phyloP scores from a whole-genome alignment of 1,140 invertebrate species.

The Aradophagus sp. region DNA sequence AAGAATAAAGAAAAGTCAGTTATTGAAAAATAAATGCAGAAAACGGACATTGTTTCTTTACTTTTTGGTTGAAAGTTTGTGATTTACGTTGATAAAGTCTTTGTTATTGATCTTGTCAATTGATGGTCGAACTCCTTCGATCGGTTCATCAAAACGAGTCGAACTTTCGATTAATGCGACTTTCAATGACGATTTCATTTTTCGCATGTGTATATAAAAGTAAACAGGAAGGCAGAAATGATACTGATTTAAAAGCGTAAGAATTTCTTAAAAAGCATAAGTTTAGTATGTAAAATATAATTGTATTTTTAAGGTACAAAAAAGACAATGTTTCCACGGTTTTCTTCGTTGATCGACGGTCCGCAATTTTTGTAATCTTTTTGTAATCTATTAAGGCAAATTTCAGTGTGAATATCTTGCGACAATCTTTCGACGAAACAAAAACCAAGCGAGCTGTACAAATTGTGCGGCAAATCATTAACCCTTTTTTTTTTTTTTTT shows the following conservation, averaged over 20 bases:
- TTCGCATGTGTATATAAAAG: conserved; percentile 47
- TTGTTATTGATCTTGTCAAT: conserved; percentile 22
- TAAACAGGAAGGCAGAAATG: conserved; percentile 7
- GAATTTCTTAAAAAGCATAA: conserved; percentile 36
- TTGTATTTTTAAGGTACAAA: conserved; percentile 48
- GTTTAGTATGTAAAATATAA: conserved; percentile 49
- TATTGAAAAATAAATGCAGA: conserved; percentile 20
- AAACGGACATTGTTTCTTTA: conserved; percentile 10
- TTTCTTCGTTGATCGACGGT: conserved; percentile 37
- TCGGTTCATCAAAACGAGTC: conserved; percentile 11
- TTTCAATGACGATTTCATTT: conserved; percentile 21
- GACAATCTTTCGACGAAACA: conserved; percentile 40
- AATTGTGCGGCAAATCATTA: conserved; percentile 15
- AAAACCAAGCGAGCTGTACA: conserved; percentile 13
- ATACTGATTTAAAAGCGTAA: conserved; percentile 44
- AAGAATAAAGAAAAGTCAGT: conserved; percentile 27
- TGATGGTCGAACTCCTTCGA: conserved; percentile 12
- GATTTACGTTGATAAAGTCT: conserved; percentile 9
- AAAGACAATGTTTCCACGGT: conserved; percentile 31
- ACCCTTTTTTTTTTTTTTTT: too few relatives aligned
- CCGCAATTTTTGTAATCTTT: conserved; percentile 47
- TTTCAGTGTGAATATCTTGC: conserved; percentile 37
- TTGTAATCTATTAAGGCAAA: conserved; percentile 37
- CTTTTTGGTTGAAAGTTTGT: conserved; percentile 2
- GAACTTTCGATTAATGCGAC: conserved; percentile 25